Base-by-base conservation (phyloP, 2,797 vertebrate species). In the Lindbergichthys nudifrons region DNA sequence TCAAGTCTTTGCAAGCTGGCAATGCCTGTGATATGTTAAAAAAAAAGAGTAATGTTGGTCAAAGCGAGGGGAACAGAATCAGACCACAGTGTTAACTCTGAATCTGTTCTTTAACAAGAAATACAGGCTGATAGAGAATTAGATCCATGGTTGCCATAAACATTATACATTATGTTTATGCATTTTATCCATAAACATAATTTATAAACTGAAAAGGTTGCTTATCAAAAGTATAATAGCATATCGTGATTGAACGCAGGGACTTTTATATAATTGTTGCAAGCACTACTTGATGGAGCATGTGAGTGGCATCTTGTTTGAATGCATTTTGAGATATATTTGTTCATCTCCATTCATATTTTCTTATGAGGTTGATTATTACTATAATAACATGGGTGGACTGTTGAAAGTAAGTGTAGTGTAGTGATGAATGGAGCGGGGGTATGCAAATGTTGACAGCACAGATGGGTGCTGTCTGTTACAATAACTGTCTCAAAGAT, bases 1-100 rank as follows among this genome's bases (percentile, higher is more conserved):
- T 48, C 30, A 19, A 50, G 54, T 52, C 64, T 43, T 15, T 0
- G 50, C 62, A 72, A 80, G 45, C 65, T 83, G 72, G 69, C 57
- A 52, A 0, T 66, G 43, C 51, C 71, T 62, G 62, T 71, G 15
- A 59, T 60, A 57, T 62, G 19, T 57, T 56, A 65, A 41, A n/a
- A n/a, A n/a, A n/a, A n/a, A 69, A 26, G 26, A 26, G 26, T 82
- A 12, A 23, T 62, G 67, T 21, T 80, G 43, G 39, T 73, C 47
- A 47, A 60, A 51, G 8, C n/a, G 16, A 48, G 42, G 14, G 14
- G 21, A 57, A 45, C 18, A 61, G 61, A 50, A 82, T 75, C 15
- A 57, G 15, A 45, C n/a, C 10, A 1, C 14, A 21, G 47, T 15
- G 19, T 30, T 66, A 47, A 42, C 19, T 70, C 56, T 65, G 3